phyloP scores from a whole-genome alignment of 2,888 invertebrate species.

The Trissolcus japonicus region DNA sequence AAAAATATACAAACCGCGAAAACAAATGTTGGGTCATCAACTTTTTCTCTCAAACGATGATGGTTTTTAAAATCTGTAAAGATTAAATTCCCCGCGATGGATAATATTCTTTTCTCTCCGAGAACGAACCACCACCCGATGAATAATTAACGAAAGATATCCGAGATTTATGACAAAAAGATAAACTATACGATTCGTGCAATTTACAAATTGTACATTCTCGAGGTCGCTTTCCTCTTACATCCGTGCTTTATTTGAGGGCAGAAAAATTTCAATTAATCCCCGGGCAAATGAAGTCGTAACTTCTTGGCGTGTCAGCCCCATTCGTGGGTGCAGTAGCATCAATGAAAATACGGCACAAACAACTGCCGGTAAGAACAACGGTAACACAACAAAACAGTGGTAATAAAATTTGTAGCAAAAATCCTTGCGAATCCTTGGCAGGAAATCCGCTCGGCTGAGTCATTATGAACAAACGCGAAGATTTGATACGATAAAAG shows the following conservation, averaged over 20 bases:
- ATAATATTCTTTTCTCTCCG: too few species aligned
- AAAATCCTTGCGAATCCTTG: constrained; percentile 29
- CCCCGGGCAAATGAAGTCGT: constrained; percentile 29
- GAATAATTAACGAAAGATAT: too few species aligned
- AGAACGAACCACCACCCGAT: too few species aligned
- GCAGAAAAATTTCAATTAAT: constrained; percentile 39
- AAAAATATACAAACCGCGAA: too few species aligned
- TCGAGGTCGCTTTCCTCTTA: constrained; percentile 12
- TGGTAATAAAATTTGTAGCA: constrained; percentile 16
- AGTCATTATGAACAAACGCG: constrained; percentile 40
- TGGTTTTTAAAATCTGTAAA: too few species aligned
- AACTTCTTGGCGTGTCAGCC: constrained; percentile 18
- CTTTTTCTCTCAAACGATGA: background rate
- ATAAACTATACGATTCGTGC: constrained; percentile 6
- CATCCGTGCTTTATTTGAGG: constrained; percentile 13
- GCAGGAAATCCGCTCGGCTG: constrained; percentile 23
- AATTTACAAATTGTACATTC: constrained; percentile 11
- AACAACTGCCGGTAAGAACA: constrained; percentile 3
- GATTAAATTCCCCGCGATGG: too few species aligned
- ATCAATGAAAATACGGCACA: constrained; percentile 23
- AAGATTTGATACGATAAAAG: constrained; percentile 49
- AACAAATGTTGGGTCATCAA: too few species aligned
- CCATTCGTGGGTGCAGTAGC: constrained; percentile 6
- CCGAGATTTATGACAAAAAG: too few species aligned
- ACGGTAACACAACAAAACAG: constrained; percentile 10